These are phyloP conservation scores for Ptychadena robeensis DNA, from an alignment of 2,797 vertebrate species.

Conservation along the genomic window DNA sequence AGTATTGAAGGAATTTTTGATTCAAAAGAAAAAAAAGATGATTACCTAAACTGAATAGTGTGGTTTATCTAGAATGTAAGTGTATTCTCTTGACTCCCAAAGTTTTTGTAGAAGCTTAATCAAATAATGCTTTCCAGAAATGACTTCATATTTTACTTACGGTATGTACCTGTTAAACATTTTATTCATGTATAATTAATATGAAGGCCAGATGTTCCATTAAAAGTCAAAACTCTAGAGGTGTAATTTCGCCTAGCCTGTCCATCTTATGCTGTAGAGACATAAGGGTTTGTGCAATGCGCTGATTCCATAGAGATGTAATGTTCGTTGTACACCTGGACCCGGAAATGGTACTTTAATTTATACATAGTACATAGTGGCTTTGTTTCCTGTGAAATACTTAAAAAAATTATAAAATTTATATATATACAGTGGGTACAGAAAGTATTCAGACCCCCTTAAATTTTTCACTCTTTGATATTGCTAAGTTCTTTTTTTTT, in stretches of 20 bases:
- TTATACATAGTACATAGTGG: too few relatives aligned
- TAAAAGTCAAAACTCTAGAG: slow-evolving; percentile 39
- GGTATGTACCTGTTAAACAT: slow-evolving; percentile 76
- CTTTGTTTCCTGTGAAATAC: too few relatives aligned
- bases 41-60: slow-evolving; percentile 72
- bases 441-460: too few relatives aligned
- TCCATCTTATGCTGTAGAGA: background rate
- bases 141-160: slow-evolving; percentile 74
- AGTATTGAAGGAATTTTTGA: slow-evolving; percentile 70
- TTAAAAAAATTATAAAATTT: too few relatives aligned
- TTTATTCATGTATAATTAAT: slow-evolving; percentile 73
- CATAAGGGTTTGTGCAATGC: background rate
- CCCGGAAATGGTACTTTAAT: too few relatives aligned
- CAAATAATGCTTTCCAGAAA: slow-evolving; percentile 74
- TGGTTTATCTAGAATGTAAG: slow-evolving; percentile 70
- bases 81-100: slow-evolving; percentile 64
- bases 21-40: slow-evolving; percentile 63
- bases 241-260: slow-evolving; percentile 30
- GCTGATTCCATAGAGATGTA: background rate
- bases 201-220: slow-evolving; percentile 74
- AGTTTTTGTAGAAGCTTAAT: slow-evolving; percentile 70
- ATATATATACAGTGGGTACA: too few relatives aligned
- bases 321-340: background rate
- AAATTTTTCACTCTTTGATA: too few relatives aligned
- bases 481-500: too few relatives aligned